Conservation (phyloP, 2,797 vertebrate genomes). For the Takifugu ocellatus region DNA sequence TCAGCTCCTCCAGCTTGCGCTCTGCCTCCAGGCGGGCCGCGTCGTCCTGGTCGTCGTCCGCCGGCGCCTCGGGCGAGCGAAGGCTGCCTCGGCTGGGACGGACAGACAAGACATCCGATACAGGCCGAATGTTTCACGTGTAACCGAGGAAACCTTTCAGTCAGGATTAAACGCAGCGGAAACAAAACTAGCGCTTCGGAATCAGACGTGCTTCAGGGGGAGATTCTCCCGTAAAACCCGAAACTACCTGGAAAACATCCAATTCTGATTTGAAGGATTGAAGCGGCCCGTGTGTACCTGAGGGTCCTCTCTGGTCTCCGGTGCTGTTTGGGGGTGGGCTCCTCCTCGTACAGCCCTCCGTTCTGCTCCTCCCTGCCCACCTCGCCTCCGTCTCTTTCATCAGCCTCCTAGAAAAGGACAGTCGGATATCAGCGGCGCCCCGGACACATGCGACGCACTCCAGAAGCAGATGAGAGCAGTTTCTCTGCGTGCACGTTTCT, state of each 20-base stretch:
- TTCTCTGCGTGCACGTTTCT: too few species aligned
- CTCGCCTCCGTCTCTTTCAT: conserved; percentile 77
- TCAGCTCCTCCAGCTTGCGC: conserved; percentile 87
- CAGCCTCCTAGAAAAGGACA: conserved; percentile 67
- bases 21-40: conserved; percentile 82
- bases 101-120: conserved; percentile 39
- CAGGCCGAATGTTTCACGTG: conserved; percentile 39
- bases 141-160: too few species aligned
- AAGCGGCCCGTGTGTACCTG: conserved; percentile 73
- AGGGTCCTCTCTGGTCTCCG: conserved; percentile 86
- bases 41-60: conserved; percentile 58
- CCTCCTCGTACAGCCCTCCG: conserved; percentile 82
- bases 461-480: conserved; percentile 8
- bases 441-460: conserved; percentile 44
- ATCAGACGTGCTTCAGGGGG: too few species aligned
- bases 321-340: conserved; percentile 81
- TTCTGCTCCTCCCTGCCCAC: conserved; percentile 73
- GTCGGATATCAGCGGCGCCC: conserved; percentile 1
- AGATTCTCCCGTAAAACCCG: too few species aligned
- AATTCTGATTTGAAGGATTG: conserved; percentile 17
- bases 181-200: too few species aligned
- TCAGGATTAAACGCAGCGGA: neutral
- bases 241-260: too few species aligned
- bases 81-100: conserved; percentile 73
- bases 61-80: conserved; percentile 62